Evolutionary conservation across 1,140 invertebrate species (phyloP).

Genomic region (Ylistrum balloti): DNA sequence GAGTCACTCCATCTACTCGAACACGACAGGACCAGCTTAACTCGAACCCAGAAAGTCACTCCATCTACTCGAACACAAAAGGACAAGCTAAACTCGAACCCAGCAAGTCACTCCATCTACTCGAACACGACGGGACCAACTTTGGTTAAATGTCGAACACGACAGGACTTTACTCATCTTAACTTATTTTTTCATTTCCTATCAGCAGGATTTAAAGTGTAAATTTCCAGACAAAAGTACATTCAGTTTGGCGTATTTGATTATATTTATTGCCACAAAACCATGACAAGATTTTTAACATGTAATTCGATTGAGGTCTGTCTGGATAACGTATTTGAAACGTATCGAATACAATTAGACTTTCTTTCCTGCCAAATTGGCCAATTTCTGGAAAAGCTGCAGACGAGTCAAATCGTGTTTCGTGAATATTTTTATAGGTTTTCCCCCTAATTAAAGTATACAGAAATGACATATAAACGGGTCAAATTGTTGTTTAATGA

Average conservation of each 20-base stretch:
- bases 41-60: too few relatives aligned
- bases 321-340: background rate
- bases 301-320: background rate
- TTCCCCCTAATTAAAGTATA: background rate
- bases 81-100: too few relatives aligned
- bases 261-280: background rate
- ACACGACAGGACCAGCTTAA: too few relatives aligned
- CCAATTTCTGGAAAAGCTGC: background rate
- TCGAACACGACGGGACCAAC: too few relatives aligned
- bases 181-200: too few relatives aligned
- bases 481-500: too few relatives aligned
- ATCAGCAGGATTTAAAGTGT: background rate
- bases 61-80: too few relatives aligned
- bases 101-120: too few relatives aligned
- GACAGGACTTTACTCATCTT: too few relatives aligned
- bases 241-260: constrained; percentile 10
- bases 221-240: background rate
- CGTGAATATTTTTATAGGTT: background rate
- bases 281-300: background rate
- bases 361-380: too few relatives aligned
- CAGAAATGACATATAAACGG: background rate
- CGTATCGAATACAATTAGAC: background rate
- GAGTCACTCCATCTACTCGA: too few relatives aligned
- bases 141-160: too few relatives aligned
- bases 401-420: background rate